Percentiles rank a stretch among this genome's conserved stretches.
These are phyloP conservation scores for Lasioglossum baleicum DNA, from an alignment of 1,140 invertebrate genomes.

Conservation along the genomic window DNA sequence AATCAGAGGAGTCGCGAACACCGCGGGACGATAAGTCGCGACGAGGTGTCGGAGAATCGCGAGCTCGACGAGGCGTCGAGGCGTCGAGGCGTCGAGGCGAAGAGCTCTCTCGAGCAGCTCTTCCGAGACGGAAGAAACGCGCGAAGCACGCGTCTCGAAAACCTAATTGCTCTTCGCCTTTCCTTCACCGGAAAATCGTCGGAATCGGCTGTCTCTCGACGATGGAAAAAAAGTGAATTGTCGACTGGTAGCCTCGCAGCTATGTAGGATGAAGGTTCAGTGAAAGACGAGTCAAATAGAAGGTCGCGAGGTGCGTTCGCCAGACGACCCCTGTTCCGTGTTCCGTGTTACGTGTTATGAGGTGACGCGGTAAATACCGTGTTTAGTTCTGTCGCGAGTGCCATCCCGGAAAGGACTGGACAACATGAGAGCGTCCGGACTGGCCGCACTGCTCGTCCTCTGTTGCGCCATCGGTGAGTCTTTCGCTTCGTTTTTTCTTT, in stretches of 20 bases:
- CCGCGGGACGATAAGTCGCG: background rate
- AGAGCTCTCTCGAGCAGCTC: no score
- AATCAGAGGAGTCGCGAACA: background rate
- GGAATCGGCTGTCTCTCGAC: background rate
- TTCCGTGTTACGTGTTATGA: constrained; percentile 44
- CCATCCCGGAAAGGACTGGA: constrained; percentile 31
- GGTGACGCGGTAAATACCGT: constrained; percentile 50
- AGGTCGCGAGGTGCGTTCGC: constrained; percentile 19
- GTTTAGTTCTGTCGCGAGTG: constrained; percentile 38
- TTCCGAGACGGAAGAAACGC: background rate
- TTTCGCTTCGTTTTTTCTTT: background rate
- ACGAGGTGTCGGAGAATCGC: background rate
- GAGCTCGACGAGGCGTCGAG: no score
- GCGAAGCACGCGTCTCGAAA: background rate
- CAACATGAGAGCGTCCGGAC: constrained; percentile 65
- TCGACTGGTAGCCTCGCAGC: constrained; percentile 35
- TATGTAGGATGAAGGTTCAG: constrained; percentile 68
- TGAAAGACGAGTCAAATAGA: constrained; percentile 52
- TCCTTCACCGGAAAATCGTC: background rate
- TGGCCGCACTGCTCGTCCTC: constrained; percentile 65
- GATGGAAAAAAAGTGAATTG: constrained; percentile 64
- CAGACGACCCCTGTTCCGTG: constrained; percentile 2
- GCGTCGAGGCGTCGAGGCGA: background rate
- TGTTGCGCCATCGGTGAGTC: constrained; percentile 71
- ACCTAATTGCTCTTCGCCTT: background rate